Conservation (phyloP, 2,797 vertebrate genomes). For the Sphaeramia orbicularis region DNA sequence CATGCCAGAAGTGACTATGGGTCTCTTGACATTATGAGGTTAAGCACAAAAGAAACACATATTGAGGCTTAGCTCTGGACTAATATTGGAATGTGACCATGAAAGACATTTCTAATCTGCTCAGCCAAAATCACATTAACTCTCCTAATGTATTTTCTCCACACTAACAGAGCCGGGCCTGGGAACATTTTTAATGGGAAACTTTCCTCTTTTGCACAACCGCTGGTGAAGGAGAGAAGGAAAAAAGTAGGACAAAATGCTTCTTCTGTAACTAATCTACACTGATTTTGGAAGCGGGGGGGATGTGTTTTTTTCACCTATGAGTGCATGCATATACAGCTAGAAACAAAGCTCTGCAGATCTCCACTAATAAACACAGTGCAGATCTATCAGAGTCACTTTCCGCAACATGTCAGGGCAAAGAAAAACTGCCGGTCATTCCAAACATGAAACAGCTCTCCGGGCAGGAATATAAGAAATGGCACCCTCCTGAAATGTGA, state of each 20-base stretch:
- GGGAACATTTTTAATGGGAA: constrained; percentile 79
- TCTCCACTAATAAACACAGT: constrained; percentile 43
- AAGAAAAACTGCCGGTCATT: constrained; percentile 65
- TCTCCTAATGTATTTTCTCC: constrained; percentile 81
- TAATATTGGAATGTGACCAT: constrained; percentile 86
- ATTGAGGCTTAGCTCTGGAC: constrained; percentile 82
- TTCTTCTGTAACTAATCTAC: constrained; percentile 66
- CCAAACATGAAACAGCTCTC: constrained; percentile 71
- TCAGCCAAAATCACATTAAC: constrained; percentile 87
- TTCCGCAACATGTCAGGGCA: constrained; percentile 43
- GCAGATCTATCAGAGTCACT: constrained; percentile 63
- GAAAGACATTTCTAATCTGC: constrained; percentile 88
- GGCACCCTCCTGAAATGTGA: constrained; percentile 70
- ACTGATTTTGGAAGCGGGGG: constrained; percentile 52
- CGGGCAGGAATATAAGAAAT: constrained; percentile 70
- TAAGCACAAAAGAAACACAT: constrained; percentile 84
- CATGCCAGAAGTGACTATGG: constrained; percentile 75
- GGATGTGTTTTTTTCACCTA: constrained; percentile 18
- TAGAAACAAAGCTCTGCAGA: constrained; percentile 52
- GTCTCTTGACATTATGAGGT: constrained; percentile 87
- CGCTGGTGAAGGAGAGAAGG: constrained; percentile 33
- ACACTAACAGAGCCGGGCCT: constrained; percentile 71
- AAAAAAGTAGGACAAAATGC: constrained; percentile 24
- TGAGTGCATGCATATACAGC: constrained; percentile 9
- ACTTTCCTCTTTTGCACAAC: constrained; percentile 50